Evolutionary conservation across 2,113 vertebrate genomes (phyloP), one percentile per base, ranked within the genome.

Genomic region (Macrotus californicus): DNA sequence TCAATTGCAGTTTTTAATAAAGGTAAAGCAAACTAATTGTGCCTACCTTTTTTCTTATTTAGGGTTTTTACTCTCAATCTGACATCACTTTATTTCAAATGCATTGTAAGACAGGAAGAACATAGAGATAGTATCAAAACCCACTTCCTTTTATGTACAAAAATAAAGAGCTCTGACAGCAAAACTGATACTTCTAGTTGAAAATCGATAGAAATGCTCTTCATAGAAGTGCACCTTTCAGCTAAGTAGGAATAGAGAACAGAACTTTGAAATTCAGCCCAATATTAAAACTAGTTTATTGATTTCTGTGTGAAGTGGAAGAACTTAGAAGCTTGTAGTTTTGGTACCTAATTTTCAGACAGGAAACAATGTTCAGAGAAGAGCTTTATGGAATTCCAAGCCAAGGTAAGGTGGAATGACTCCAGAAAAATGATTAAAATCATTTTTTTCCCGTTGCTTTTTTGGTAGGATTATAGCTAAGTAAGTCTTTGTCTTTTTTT

Each of bases 111-210:
- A 97, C 98, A 98, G 98, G 98, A 98, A 98, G 98, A 77, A 85
- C 90, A 11, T 34, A 89, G 91, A 89, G 98, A 98, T 98, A 97
- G 80, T 97, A 97, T 97, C 98, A 80, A 89, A 97, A 98, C 96
- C 97, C 97, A 61, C 98, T 98, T 98, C 98, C 98, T 98, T 98
- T 98, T 98, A 98, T 96, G 98, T 97, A 79, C 98, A 97, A 94
- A 98, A 98, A 95, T 96, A 97, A 96, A 98, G 97, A 21, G 88
- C 89, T 89, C 89, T 81, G 96, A 87, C 97, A 97, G 97, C 97
- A 94, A 70, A 80, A 85, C 96, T 75, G 79, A 82, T 96, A 76
- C 97, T 97, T 95, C 46, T 97, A 87, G 97, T 96, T 97, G 3
- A 54, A 97, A 95, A 81, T 93, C 59, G 83, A 84, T 87, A 46